Evolutionary conservation across 2,888 invertebrate genomes (phyloP).

Genomic region (Chouioia cunea): DNA sequence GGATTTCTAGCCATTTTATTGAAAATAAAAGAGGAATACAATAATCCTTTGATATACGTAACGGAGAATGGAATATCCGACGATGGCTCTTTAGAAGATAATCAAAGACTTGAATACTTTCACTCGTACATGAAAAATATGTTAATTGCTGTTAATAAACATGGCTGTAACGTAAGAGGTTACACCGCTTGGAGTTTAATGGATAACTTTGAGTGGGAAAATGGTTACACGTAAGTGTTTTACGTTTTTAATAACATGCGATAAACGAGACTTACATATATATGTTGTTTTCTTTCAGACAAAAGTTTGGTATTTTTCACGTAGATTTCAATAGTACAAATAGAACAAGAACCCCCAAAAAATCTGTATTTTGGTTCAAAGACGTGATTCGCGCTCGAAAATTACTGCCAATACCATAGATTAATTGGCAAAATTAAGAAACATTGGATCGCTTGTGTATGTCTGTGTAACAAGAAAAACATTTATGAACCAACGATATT

Average conservation of each 20-base stretch:
- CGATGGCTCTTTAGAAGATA: constrained; percentile 53
- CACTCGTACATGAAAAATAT: constrained; percentile 69
- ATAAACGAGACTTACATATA: too few relatives aligned
- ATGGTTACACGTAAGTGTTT: not conserved
- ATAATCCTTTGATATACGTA: constrained; percentile 61
- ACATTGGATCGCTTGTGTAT: too few relatives aligned
- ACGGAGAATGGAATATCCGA: constrained; percentile 67
- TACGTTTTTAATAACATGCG: not conserved
- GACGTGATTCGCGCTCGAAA: too few relatives aligned
- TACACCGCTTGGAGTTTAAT: not conserved
- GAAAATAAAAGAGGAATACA: constrained; percentile 65
- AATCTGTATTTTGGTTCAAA: too few relatives aligned
- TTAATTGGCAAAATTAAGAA: too few relatives aligned
- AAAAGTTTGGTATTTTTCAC: constrained; percentile 78
- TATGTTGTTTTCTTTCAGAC: constrained; percentile 67
- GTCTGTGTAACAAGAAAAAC: too few relatives aligned
- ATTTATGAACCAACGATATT: too few relatives aligned
- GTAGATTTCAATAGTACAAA: constrained; percentile 76
- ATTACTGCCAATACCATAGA: too few relatives aligned
- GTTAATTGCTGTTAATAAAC: constrained; percentile 68
- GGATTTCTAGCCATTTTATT: constrained; percentile 65
- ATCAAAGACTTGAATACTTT: constrained; percentile 55
- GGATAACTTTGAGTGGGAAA: not conserved
- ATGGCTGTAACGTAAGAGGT: constrained; percentile 68
- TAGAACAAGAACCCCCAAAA: constrained; percentile 74